Conservation (phyloP, 2,113 vertebrate genomes). For the Malurus cyaneus region DNA sequence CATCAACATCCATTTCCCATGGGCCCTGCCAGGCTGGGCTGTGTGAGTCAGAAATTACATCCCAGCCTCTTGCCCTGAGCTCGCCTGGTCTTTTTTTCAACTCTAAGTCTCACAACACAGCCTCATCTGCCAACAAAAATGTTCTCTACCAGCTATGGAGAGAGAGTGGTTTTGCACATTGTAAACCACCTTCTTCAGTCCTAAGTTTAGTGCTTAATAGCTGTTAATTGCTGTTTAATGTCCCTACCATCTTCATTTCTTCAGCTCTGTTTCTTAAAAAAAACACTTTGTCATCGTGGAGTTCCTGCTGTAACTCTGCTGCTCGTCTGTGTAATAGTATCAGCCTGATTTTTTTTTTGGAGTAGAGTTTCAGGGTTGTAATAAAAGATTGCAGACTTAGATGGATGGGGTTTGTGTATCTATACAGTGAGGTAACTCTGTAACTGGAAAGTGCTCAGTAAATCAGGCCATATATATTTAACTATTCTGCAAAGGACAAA, state of each 20-base stretch:
- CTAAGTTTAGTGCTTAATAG: neutral
- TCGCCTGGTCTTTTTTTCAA: neutral
- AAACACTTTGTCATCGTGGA: fast-evolving
- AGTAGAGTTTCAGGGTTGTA: neutral
- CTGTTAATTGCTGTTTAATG: neutral
- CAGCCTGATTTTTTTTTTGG: neutral
- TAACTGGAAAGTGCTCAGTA: neutral
- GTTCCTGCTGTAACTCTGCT: neutral
- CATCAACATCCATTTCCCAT: fast-evolving
- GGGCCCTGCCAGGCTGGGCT: neutral
- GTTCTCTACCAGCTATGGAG: fast-evolving
- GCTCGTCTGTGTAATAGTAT: no score
- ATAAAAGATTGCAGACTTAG: neutral
- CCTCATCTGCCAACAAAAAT: neutral
- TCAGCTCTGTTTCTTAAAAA: neutral
- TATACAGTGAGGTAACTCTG: neutral
- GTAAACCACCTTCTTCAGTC: neutral
- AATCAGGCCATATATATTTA: neutral
- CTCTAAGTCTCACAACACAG: neutral
- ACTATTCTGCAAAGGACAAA: neutral
- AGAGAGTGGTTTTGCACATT: neutral
- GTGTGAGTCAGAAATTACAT: neutral
- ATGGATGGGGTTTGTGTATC: neutral
- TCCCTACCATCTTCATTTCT: neutral
- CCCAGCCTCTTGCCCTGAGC: neutral